Evolutionary conservation across 1,140 invertebrate genomes (phyloP).

Genomic region (Rhyzopertha dominica): DNA sequence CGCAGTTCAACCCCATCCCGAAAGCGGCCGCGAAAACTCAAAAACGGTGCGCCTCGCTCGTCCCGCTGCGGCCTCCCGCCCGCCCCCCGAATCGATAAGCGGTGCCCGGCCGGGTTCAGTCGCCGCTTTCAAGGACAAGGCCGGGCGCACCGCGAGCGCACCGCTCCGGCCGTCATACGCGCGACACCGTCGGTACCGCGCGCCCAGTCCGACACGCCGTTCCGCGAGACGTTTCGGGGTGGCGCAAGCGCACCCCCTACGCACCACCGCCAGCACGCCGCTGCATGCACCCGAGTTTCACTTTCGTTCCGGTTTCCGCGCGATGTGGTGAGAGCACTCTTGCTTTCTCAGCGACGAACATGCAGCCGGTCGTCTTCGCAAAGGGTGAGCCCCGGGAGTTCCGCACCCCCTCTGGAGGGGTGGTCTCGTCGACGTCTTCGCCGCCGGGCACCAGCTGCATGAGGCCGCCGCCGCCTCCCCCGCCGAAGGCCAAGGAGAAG

Average conservation of each 20-base stretch:
- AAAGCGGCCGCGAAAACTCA: no score
- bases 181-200: conserved; percentile 17
- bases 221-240: not conserved
- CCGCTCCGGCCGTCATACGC: conserved; percentile 16
- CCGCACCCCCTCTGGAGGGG: conserved; percentile 31
- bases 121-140: conserved; percentile 47
- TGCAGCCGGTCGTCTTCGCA: conserved; percentile 43
- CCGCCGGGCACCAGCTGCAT: conserved; percentile 44
- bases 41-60: no score
- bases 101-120: conserved; percentile 38
- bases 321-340: conserved; percentile 2
- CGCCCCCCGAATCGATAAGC: conserved; percentile 6
- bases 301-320: conserved; percentile 35
- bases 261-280: conserved; percentile 12
- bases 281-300: conserved; percentile 40
- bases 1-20: no score
- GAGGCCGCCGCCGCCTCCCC: conserved; percentile 53
- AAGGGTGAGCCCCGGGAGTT: conserved; percentile 39
- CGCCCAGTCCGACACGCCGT: conserved; percentile 9
- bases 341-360: conserved; percentile 17
- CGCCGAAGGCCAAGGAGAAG: conserved; percentile 46
- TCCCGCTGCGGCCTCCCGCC: no score
- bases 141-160: conserved; percentile 27
- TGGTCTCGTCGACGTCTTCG: conserved; percentile 33
- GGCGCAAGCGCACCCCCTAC: conserved; percentile 15